Evolutionary conservation across 2,113 vertebrate genomes (phyloP).

Genomic region (Oreocharis arfaki): DNA sequence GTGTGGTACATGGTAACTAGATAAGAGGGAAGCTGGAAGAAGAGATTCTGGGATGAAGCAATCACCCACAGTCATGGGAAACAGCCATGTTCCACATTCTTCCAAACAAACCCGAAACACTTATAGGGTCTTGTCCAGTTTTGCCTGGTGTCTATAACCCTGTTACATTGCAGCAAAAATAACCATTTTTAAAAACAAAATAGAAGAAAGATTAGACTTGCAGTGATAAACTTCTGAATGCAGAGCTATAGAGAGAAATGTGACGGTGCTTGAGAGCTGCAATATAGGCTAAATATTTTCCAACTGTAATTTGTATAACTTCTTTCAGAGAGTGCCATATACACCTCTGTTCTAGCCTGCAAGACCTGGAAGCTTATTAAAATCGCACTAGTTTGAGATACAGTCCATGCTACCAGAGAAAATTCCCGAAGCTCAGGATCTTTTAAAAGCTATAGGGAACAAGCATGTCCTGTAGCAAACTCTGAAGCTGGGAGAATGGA

Average conservation of each 20-base stretch:
- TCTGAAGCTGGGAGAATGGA: neutral
- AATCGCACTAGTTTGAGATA: neutral
- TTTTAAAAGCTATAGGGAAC: neutral
- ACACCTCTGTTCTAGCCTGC: neutral
- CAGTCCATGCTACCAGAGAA: neutral
- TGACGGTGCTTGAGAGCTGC: neutral
- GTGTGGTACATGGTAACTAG: neutral
- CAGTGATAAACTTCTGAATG: neutral
- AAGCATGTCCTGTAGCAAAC: neutral
- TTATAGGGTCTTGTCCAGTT: neutral
- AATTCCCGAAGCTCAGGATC: neutral
- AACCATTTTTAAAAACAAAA: neutral
- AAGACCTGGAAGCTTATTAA: neutral
- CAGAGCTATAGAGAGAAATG: neutral
- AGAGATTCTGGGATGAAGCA: neutral
- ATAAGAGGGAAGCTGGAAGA: neutral
- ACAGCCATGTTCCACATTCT: fast-evolving
- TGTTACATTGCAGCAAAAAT: neutral
- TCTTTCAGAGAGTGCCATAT: neutral
- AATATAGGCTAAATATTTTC: neutral
- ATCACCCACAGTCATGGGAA: neutral
- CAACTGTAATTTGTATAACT: neutral
- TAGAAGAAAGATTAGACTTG: neutral
- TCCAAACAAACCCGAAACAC: neutral
- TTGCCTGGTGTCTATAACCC: neutral